These are phyloP conservation scores for Ecliptopera silaceata DNA, from an alignment of 2,888 invertebrate genomes.

Conservation along the genomic window DNA sequence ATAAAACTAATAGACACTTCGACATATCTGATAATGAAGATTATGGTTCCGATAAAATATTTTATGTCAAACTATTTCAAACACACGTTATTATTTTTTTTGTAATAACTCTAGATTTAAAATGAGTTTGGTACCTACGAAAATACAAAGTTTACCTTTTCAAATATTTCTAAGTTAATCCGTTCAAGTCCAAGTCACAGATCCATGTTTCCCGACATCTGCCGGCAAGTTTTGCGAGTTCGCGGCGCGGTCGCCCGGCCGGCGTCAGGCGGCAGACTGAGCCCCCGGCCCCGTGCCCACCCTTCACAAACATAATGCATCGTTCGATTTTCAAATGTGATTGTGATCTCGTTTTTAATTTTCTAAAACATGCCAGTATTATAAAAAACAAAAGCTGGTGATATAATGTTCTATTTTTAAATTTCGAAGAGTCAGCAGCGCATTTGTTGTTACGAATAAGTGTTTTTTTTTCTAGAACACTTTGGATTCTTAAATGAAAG, in stretches of 20 bases:
- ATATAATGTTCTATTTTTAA: neutral
- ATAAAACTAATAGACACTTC: too few relatives aligned
- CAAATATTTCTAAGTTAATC: constrained; percentile 24
- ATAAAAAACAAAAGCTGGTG: neutral
- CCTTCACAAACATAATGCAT: constrained; percentile 56
- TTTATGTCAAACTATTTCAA: too few relatives aligned
- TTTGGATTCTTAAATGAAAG: too few relatives aligned
- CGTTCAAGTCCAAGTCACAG: constrained; percentile 40
- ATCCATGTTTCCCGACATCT: constrained; percentile 40
- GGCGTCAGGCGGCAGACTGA: constrained; percentile 71
- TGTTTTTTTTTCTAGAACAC: too few relatives aligned
- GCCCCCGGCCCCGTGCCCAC: constrained; percentile 50
- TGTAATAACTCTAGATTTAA: too few relatives aligned
- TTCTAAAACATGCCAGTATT: neutral
- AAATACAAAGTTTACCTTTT: constrained; percentile 13
- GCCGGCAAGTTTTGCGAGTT: constrained; percentile 35
- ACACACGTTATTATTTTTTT: too few relatives aligned
- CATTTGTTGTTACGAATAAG: too few relatives aligned
- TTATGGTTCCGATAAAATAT: too few relatives aligned
- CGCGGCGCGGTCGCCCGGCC: constrained; percentile 57
- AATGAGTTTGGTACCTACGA: too few relatives aligned
- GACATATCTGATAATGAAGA: too few relatives aligned
- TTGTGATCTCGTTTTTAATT: constrained; percentile 8
- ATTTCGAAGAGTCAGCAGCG: neutral
- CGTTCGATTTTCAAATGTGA: constrained; percentile 43